A percentile compares a stretch with the other conserved stretches of the same genome.
phyloP scores from a whole-genome alignment of 2,113 vertebrate species.

The Psittacus erithacus region DNA sequence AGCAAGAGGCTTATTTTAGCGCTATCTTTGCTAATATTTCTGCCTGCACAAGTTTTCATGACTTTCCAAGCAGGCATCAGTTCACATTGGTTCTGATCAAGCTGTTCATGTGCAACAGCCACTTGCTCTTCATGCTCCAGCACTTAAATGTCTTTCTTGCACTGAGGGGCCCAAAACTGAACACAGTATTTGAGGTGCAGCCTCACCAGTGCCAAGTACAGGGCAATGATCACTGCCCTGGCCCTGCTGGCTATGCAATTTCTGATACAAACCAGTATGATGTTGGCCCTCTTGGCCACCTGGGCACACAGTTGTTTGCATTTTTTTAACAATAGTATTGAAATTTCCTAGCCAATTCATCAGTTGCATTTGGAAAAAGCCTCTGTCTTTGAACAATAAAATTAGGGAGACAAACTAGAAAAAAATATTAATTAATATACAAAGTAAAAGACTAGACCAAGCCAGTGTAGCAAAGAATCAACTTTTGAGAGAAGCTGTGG shows the following conservation, averaged over 20 bases:
- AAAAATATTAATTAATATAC: background rate
- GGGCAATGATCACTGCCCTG: background rate
- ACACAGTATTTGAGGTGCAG: background rate
- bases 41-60: background rate
- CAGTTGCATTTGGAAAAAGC: background rate
- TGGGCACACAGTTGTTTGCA: background rate
- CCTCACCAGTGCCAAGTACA: background rate
- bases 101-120: background rate
- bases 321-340: background rate
- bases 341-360: background rate
- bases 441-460: background rate
- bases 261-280: background rate
- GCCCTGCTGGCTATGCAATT: background rate
- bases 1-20: background rate
- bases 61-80: background rate
- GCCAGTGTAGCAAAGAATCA: background rate
- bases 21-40: background rate
- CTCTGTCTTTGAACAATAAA: background rate
- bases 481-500: background rate
- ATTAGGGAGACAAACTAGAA: constrained; percentile 47
- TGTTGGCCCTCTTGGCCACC: background rate
- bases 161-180: background rate
- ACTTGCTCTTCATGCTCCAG: background rate
- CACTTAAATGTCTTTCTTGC: background rate
- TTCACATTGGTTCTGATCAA: background rate